Conservation (phyloP, 2,797 vertebrate species). For the Urosaurus nigricauda region DNA sequence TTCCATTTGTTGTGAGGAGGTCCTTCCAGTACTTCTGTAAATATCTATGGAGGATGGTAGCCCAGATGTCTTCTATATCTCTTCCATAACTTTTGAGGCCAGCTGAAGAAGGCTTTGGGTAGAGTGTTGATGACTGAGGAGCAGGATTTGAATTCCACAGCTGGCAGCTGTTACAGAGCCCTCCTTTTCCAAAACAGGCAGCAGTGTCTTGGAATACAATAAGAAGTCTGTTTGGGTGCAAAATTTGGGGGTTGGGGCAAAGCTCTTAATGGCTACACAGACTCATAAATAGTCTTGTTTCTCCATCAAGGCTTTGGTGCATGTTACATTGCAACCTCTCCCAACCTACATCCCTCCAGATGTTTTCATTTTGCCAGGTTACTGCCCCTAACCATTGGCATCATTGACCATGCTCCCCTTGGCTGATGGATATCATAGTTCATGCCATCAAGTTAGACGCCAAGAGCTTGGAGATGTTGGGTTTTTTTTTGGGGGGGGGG, state of each 20-base stretch:
- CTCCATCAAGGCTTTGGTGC: neutral
- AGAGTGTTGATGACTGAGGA: neutral
- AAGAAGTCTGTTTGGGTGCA: neutral
- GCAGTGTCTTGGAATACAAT: slow-evolving; percentile 25
- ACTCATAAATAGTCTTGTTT: slow-evolving; percentile 44
- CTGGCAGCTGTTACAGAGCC: slow-evolving; percentile 4
- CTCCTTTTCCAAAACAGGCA: neutral
- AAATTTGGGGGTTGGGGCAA: slow-evolving; percentile 13
- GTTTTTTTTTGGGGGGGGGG: no score
- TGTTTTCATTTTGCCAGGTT: neutral
- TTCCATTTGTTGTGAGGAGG: neutral
- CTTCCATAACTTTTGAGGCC: neutral
- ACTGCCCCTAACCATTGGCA: neutral
- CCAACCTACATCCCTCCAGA: neutral
- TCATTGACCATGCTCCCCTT: neutral
- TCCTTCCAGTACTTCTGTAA: neutral
- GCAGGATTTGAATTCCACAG: neutral
- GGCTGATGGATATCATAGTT: neutral
- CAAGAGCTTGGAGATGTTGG: neutral
- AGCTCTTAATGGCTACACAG: neutral
- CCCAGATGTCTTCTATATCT: neutral
- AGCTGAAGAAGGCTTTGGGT: neutral
- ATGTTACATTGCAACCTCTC: accelerated
- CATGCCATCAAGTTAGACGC: neutral
- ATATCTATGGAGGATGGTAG: no score